phyloP scores from a whole-genome alignment of 2,797 vertebrate species.

The Macropodus opercularis region DNA sequence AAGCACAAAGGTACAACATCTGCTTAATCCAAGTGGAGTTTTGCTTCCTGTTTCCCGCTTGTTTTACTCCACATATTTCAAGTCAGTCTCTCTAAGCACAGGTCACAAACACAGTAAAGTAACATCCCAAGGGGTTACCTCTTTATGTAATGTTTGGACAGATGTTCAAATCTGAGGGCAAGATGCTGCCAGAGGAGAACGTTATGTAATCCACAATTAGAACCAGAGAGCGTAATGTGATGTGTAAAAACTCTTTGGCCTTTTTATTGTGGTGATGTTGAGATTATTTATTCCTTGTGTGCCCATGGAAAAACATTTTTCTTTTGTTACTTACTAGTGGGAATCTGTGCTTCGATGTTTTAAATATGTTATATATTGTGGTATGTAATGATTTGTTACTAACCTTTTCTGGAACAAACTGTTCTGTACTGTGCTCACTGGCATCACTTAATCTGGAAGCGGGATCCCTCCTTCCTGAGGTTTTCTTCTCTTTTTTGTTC shows the following conservation, averaged over 20 bases:
- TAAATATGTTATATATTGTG: no score
- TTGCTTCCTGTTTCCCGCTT: no score
- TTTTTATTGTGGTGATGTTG: background rate
- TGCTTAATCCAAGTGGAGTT: no score
- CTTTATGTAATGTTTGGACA: background rate
- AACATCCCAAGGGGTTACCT: background rate
- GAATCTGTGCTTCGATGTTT: no score
- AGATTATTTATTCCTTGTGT: background rate
- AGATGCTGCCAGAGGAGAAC: background rate
- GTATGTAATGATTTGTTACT: no score
- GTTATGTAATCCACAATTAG: background rate
- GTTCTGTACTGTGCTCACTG: no score
- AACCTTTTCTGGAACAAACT: no score
- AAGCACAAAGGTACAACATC: constrained; percentile 86
- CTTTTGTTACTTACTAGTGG: no score
- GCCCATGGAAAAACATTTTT: background rate
- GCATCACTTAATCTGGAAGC: no score
- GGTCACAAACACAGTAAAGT: background rate
- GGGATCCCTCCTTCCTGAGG: no score
- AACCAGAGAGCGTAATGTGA: background rate
- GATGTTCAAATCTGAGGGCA: no score
- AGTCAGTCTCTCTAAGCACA: background rate
- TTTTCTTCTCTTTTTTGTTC: no score
- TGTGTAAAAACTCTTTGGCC: background rate
- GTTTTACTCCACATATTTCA: background rate